Base-by-base conservation (phyloP, 2,888 invertebrate species). In the Ecliptopera silaceata region DNA sequence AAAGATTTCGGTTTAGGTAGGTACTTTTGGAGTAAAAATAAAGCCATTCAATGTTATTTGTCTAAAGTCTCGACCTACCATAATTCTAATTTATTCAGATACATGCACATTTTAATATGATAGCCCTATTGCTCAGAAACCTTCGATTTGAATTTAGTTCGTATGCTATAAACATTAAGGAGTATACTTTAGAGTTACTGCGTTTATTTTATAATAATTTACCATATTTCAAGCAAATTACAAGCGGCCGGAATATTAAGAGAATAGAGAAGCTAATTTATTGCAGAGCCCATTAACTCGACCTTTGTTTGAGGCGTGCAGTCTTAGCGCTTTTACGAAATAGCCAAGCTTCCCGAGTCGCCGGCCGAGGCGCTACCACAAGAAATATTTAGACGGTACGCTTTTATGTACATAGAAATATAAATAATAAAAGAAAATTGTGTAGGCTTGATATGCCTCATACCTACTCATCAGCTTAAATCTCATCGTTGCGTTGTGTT, bases 71-170 rank as follows among this genome's bases (percentile, higher is more conserved):
- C 64, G 69, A 70, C 56, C 64, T 63, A 63, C 63, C 48, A 65
- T 46, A 49, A 44, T 42, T 10, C 53, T 61, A 75, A 77, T 75
- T 67, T 80, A 79, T 80, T 80, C 71, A 80, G 76, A 80, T 78
- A 68, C 69, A 80, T 80, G 80, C 75, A 80, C 77, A 80, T 80
- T 79, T 78, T 77, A 77, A 78, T 76, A 76, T 56, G 63, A 63
- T 66, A 64, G 67, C 60, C 59, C 60, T 60, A 63, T 63, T 66
- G 53, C 46, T 47, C 6, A 32, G 3, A 15, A 31, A 8, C 15
- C 20, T 22, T n/a, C 13, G 4, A 34, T 32, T 6, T 46, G 47
- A 43, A 47, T 59, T 39, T 51, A 4, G 20, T 45, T 45, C 34
- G 31, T 53, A 55, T 54, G 32, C 38, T 39, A 17, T 17, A 48